Evolutionary conservation across 2,888 invertebrate species (phyloP), one percentile per base, ranked within the genome.

Genomic region (Xylota segnis): DNA sequence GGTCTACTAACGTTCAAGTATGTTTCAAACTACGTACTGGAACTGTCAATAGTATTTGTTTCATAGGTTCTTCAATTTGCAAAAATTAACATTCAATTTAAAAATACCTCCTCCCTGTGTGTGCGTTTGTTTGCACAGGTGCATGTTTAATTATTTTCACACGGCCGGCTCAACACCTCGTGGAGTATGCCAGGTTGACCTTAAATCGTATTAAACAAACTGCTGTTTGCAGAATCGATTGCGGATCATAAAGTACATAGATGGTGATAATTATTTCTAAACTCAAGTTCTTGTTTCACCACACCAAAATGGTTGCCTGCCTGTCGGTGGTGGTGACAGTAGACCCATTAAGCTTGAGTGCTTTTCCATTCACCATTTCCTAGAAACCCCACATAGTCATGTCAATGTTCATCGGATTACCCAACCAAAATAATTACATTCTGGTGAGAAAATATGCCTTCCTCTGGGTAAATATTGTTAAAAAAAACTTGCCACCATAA

Each of bases 201-300:
- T 59, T 68, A 50, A 66, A 59, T 68, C 76, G 59, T 50, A 50
- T 59, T 59, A 68, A 54, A 56, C 27, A 43, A 56, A 56, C 27
- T 27, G 23, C 47, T 59, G 66, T 76, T 76, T 66, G 66, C 66
- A 47, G 40, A 76, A 76, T 76, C 76, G 76, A 76, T 76, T 66
- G 50, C 58, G 47, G 14, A 40, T 50, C 37, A 59, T 59, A 68
- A 32, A 68, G 59, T 40, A 50, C n/a, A n/a, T n/a, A n/a, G n/a
- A n/a, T n/a, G 50, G 37, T 56, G 40, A 34, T 58, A 50, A 58
- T 75, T 65, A 43, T 63, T 47, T 61, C 18, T 16, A 65, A n/a
- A 59, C 59, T 50, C 14, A 37, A 59, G 37, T n/a, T 58, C 16
- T 27, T 47, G 47, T 50, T 43, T 27, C n/a, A 18, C 40, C n/a